phyloP scores from a whole-genome alignment of 2,113 vertebrate species.

The Dinomys branickii region DNA sequence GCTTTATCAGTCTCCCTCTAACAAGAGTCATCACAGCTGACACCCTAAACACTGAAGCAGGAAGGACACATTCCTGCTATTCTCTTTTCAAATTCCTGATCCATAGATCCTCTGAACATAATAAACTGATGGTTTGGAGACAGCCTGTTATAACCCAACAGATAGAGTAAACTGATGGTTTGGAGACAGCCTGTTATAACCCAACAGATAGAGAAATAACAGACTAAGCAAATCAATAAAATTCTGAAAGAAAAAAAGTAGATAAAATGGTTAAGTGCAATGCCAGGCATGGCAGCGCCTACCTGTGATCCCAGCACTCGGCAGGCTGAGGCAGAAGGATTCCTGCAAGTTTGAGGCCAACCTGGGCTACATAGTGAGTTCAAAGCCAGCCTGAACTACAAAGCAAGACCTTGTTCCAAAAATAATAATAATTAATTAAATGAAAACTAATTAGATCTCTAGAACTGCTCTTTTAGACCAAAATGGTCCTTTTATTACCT shows the following conservation, averaged over 20 bases:
- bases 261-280: not conserved
- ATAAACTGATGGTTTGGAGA: not conserved
- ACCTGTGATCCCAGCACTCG: not conserved
- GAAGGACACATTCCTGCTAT: not conserved
- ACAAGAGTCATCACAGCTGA: not conserved
- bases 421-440: not conserved
- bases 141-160: not conserved
- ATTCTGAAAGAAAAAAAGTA: conserved; percentile 25
- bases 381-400: not conserved
- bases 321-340: not conserved
- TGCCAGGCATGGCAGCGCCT: not conserved
- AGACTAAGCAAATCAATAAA: conserved; percentile 26
- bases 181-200: not conserved
- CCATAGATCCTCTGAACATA: not conserved
- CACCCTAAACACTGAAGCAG: not conserved
- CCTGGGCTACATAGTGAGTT: not conserved
- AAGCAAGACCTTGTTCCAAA: not conserved
- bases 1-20: not conserved
- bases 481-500: not conserved
- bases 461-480: not conserved
- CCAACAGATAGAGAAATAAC: not conserved
- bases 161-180: not conserved
- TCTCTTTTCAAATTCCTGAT: not conserved
- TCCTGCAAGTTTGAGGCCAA: not conserved
- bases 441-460: conserved; percentile 17